Percentiles rank a stretch among this genome's conserved stretches.
Conservation (phyloP, 30 jellyfish, hydroid and myxozoan genomes). For the Morbakka virulenta region DNA sequence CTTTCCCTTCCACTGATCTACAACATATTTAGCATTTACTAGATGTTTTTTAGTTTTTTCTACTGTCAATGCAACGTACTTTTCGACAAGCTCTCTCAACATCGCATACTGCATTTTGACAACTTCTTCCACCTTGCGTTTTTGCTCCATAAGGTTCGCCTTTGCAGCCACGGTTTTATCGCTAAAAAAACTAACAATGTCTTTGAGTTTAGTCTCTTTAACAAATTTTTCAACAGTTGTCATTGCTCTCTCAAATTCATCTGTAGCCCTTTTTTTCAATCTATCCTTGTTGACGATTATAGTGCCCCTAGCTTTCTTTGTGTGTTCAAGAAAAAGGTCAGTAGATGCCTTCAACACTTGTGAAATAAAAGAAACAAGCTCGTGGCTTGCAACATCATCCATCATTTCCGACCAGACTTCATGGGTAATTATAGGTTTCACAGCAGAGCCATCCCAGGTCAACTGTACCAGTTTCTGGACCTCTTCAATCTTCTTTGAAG, state of each 20-base stretch:
- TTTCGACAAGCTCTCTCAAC: not conserved
- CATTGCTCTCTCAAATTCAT: conserved; percentile 21
- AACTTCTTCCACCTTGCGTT: conserved; percentile 15
- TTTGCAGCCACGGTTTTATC: conserved; percentile 12
- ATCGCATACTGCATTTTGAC: conserved; percentile 34
- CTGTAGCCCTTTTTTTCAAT: conserved; percentile 27
- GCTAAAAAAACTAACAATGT: conserved; percentile 40
- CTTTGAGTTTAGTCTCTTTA: conserved; percentile 59
- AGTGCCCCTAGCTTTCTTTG: not conserved
- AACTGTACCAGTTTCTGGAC: conserved; percentile 2
- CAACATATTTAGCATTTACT: not conserved
- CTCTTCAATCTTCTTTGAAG: conserved; percentile 22
- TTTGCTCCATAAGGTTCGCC: conserved; percentile 34
- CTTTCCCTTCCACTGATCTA: no score
- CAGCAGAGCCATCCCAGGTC: conserved; percentile 70
- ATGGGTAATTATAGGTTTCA: conserved; percentile 67
- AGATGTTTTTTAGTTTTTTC: not conserved
- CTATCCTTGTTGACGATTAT: not conserved
- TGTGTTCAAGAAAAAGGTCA: conserved; percentile 17
- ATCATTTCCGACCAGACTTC: conserved; percentile 86
- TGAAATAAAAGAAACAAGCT: conserved; percentile 27
- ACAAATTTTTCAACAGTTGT: conserved; percentile 14
- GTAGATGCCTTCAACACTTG: conserved; percentile 27
- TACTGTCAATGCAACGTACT: not conserved
- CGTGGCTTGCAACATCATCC: conserved; percentile 81